These are phyloP conservation scores for Styela plicata DNA, from an alignment of 23 tunicate genomes.

Conservation along the genomic window DNA sequence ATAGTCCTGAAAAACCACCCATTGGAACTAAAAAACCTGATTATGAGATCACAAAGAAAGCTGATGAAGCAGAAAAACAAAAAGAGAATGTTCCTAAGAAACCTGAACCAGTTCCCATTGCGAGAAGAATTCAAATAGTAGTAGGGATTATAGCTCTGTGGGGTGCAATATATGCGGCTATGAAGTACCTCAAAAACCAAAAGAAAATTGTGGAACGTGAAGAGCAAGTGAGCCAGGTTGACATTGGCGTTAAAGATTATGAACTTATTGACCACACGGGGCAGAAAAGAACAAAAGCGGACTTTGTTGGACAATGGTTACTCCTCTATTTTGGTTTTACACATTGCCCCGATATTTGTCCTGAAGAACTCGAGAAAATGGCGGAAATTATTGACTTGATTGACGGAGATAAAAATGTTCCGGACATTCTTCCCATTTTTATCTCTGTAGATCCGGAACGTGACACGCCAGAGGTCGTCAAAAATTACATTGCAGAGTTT, in stretches of 20 bases:
- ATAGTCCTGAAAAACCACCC: neutral
- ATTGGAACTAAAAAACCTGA: neutral
- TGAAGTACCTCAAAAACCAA: slow-evolving; percentile 20
- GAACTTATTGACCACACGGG: slow-evolving; percentile 72
- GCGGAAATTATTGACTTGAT: slow-evolving; percentile 69
- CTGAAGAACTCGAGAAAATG: slow-evolving; percentile 93
- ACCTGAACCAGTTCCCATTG: neutral
- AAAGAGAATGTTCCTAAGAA: neutral
- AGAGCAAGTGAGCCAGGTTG: slow-evolving; percentile 58
- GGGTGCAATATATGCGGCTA: slow-evolving; percentile 32
- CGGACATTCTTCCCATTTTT: slow-evolving; percentile 79
- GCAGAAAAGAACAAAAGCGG: slow-evolving; percentile 54
- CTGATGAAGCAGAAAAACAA: neutral
- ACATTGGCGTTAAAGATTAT: slow-evolving; percentile 80
- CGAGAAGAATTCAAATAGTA: neutral
- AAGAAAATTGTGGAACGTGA: slow-evolving; percentile 52
- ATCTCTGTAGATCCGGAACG: slow-evolving; percentile 88
- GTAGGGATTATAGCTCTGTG: neutral
- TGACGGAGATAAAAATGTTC: slow-evolving; percentile 57
- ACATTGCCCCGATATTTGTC: slow-evolving; percentile 98
- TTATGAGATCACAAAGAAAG: neutral
- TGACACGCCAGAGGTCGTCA: slow-evolving; percentile 88
- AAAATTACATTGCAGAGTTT: slow-evolving; percentile 64
- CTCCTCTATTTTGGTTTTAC: slow-evolving; percentile 95
- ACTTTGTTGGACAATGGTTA: slow-evolving; percentile 86